Conservation (phyloP, 2,888 invertebrate species). For the Drosophila fulvimacula region DNA sequence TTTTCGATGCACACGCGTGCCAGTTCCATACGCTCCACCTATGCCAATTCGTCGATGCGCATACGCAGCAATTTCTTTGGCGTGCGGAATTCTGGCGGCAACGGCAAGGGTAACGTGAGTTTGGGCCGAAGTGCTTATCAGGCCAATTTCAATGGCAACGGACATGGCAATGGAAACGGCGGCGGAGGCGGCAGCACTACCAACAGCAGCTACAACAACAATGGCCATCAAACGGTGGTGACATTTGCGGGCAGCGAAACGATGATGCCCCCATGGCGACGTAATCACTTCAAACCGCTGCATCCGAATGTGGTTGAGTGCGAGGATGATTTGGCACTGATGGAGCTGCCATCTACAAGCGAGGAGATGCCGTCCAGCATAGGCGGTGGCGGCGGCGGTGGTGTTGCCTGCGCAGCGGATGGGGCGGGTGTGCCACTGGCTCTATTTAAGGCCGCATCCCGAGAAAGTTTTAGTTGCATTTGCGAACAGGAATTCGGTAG, state of each 20-base stretch:
- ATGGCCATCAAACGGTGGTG: constrained; percentile 64
- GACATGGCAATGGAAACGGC: not conserved
- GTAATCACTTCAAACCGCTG: constrained; percentile 81
- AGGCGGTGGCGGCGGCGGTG: constrained; percentile 5
- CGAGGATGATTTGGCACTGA: constrained; percentile 71
- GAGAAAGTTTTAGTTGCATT: constrained; percentile 70
- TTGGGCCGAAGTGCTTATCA: constrained; percentile 37
- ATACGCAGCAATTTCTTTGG: constrained; percentile 78
- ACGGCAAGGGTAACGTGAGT: constrained; percentile 46
- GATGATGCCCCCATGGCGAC: constrained; percentile 74
- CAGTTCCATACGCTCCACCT: constrained; percentile 83
- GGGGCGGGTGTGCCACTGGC: constrained; percentile 44
- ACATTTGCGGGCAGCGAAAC: constrained; percentile 57
- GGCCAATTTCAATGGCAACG: constrained; percentile 13
- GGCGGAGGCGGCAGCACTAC: constrained; percentile 37
- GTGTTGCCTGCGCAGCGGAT: not conserved
- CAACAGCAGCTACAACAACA: constrained; percentile 51
- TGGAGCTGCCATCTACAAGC: constrained; percentile 65
- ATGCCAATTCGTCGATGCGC: constrained; percentile 82
- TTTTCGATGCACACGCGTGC: constrained; percentile 84
- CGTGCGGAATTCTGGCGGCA: constrained; percentile 26
- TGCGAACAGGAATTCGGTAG: constrained; percentile 80
- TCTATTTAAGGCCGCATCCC: constrained; percentile 50
- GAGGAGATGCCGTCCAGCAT: constrained; percentile 55
- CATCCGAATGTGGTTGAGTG: constrained; percentile 81